A percentile compares a stretch with the other conserved stretches of the same genome.
These are phyloP conservation scores for Tenualosa thibaudeaui DNA, from an alignment of 2,797 vertebrate species.

Conservation along the genomic window DNA sequence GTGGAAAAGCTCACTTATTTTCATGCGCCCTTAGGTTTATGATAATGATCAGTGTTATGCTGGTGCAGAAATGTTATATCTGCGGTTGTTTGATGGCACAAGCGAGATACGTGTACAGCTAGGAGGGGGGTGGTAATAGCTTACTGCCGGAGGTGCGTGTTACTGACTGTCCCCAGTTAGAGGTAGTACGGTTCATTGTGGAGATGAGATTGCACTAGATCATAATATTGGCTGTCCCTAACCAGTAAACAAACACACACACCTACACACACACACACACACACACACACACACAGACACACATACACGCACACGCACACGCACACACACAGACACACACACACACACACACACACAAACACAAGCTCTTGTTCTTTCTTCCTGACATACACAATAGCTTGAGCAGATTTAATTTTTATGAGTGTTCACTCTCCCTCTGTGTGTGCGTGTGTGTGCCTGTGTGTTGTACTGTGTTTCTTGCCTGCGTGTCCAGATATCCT, in stretches of 20 bases:
- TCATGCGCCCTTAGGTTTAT: slow-evolving; percentile 1
- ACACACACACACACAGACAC: neutral
- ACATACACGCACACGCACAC: neutral
- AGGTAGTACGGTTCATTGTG: neutral
- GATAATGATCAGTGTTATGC: neutral
- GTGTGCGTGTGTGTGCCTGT: too few species aligned
- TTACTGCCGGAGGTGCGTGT: slow-evolving; percentile 3
- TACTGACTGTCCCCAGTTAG: neutral
- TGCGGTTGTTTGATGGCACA: neutral
- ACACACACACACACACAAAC: neutral
- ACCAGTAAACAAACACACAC: neutral
- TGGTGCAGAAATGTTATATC: neutral
- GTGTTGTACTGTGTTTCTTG: neutral
- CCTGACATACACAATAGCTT: neutral
- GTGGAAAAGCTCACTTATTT: neutral
- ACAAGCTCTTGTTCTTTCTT: neutral
- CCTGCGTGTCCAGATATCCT: neutral
- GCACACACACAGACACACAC: slow-evolving; percentile 1
- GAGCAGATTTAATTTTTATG: neutral
- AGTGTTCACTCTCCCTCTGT: neutral
- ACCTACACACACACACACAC: neutral
- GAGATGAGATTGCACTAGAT: slow-evolving; percentile 26
- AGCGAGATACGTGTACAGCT: neutral
- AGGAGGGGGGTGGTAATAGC: neutral
- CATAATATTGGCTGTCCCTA: slow-evolving; percentile 13